Evolutionary conservation across 2,888 invertebrate species (phyloP).

Genomic region (Andricus quercusramuli): DNA sequence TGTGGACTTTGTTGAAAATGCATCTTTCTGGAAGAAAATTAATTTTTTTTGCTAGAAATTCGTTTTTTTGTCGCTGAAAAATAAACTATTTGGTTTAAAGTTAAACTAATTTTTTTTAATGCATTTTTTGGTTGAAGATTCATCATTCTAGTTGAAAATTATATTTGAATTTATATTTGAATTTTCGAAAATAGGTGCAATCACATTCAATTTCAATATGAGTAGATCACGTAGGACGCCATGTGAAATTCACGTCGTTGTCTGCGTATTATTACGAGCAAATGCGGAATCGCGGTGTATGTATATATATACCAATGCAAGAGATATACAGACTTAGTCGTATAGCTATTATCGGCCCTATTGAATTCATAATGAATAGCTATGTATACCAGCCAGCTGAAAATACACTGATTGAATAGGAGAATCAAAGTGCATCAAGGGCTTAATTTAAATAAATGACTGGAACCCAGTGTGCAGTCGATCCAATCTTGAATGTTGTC

Average conservation of each 20-base stretch:
- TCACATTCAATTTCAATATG: conserved; percentile 28
- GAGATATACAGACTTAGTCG: conserved; percentile 37
- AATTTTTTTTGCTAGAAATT: no score
- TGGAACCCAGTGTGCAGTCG: conserved; percentile 8
- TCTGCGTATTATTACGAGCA: conserved; percentile 25
- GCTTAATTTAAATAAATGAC: conserved; percentile 54
- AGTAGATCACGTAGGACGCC: conserved; percentile 7
- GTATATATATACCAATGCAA: background rate
- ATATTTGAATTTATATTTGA: no score
- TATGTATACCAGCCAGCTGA: conserved; percentile 42
- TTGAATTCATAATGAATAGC: conserved; percentile 40
- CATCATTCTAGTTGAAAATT: no score
- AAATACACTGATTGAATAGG: conserved; percentile 60
- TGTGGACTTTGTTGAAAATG: no score
- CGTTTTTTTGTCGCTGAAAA: no score
- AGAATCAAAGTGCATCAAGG: conserved; percentile 51
- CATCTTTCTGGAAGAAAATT: no score
- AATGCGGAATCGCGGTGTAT: conserved; percentile 30
- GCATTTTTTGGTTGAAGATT: no score
- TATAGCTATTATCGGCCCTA: conserved; percentile 38
- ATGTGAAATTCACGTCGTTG: conserved; percentile 26
- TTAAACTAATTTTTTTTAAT: no score
- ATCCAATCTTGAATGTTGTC: conserved; percentile 13
- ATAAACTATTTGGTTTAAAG: no score
- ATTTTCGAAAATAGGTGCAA: conserved; percentile 38